A percentile compares a stretch with the other conserved stretches of the same genome.
Evolutionary conservation across 2,113 vertebrate species (phyloP).

Genomic region (Melanerpes aurifrons): DNA sequence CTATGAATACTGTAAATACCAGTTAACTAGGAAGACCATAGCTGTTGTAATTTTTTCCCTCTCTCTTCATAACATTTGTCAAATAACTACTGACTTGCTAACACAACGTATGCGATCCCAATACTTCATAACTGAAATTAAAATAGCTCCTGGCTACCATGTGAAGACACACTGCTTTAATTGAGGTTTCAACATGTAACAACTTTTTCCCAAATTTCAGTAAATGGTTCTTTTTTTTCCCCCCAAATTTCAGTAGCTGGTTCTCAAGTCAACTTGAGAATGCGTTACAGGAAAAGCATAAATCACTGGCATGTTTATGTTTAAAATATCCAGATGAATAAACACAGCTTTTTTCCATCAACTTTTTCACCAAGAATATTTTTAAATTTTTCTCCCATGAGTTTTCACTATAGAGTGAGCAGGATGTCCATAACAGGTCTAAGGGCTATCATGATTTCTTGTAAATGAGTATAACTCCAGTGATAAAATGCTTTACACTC

Average conservation of each 20-base stretch:
- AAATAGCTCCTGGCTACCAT: not conserved
- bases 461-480: not conserved
- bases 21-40: not conserved
- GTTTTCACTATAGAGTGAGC: fast-evolving
- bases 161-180: not conserved
- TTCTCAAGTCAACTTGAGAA: not conserved
- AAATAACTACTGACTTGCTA: slow-evolving; percentile 10
- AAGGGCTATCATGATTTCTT: not conserved
- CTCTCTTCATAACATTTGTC: not conserved
- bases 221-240: not conserved
- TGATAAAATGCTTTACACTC: not conserved
- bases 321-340: not conserved
- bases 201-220: not conserved
- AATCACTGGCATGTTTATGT: not conserved
- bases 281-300: not conserved
- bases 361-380: not conserved
- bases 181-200: not conserved
- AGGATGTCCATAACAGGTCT: not conserved
- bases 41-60: not conserved
- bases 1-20: not conserved
- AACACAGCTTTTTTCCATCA: fast-evolving
- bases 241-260: not conserved
- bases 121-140: not conserved
- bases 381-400: not conserved
- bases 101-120: fast-evolving